These are phyloP conservation scores for Hucho hucho DNA, from an alignment of 2,113 vertebrate genomes.

Conservation along the genomic window DNA sequence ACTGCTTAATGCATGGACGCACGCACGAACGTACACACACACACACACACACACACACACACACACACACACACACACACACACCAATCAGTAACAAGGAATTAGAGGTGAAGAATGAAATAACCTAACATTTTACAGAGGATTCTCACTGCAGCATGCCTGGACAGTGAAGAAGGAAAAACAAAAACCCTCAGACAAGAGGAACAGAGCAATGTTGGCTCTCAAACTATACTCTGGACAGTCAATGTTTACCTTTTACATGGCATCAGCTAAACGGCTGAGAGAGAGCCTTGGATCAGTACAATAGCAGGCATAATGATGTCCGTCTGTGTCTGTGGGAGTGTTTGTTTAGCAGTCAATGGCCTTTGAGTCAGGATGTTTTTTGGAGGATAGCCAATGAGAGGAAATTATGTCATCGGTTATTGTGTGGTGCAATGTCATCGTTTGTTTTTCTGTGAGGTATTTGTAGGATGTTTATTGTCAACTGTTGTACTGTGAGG, in stretches of 20 bases:
- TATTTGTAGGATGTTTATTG: conserved; percentile 4
- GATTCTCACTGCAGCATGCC: not conserved
- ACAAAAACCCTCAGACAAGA: not conserved
- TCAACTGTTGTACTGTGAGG: conserved; percentile 14
- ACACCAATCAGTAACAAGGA: conserved; percentile 15
- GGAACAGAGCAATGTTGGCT: too few species aligned
- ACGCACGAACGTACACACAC: not conserved
- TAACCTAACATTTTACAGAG: not conserved
- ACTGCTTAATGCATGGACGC: conserved; percentile 15
- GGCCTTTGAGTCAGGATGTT: conserved; percentile 14
- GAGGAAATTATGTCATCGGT: conserved; percentile 44
- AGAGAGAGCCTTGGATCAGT: not conserved
- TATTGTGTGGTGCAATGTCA: conserved; percentile 23
- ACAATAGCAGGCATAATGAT: conserved; percentile 14
- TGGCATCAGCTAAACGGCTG: too few species aligned
- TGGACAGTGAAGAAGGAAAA: not conserved
- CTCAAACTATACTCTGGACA: too few species aligned
- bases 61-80: not conserved
- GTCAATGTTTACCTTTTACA: too few species aligned
- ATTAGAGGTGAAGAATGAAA: conserved; percentile 16
- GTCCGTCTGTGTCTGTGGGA: conserved; percentile 21
- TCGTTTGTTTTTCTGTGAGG: conserved; percentile 15
- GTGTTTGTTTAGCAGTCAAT: not conserved
- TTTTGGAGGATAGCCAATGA: conserved; percentile 31
- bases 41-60: not conserved